Evolutionary conservation across 1,140 invertebrate species (phyloP), one percentile per base, ranked within the genome.

Genomic region (Drosophila pseudoananassae): DNA sequence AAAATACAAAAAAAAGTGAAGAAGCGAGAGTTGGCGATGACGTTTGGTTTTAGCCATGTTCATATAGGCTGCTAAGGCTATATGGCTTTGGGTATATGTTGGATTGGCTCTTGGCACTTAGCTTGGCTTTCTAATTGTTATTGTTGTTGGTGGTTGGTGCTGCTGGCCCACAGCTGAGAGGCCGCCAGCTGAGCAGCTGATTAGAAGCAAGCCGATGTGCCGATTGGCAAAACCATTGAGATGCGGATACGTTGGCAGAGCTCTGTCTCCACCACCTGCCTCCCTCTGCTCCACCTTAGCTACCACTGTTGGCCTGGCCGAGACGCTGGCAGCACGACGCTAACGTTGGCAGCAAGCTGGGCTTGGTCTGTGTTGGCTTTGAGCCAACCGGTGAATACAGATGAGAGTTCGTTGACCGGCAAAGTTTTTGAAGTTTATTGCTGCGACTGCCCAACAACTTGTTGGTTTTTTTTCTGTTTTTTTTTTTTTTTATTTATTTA

Each of bases 401-500:
- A 69, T 68, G 55, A 38, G 72, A 82, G 83, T 87, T 87, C 83
- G 83, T 87, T 87, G 83, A 88, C 83, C 83, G 83, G 54, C 49
- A 49, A 68, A 71, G 70, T 66, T 87, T 87, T 78, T 83, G 75
- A 87, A 87, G 77, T 85, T 87, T 85, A 75, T 66, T 75, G 75
- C 79, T 82, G 72, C 60, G 54, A 61, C 68, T 46, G 40, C 15
- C 10, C 10, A 10, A 36, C 33, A 12, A n/a, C 33, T 36, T 36
- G 33, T 10, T 36, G 12, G 33, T 29, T 8, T 6, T 6, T 29
- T 9, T 8, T 33, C 9, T 8, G 17, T 27, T 27, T 27, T 27
- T 6, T 27, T 27, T 25, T 27, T 27, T 5, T 27, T 27, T 27
- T 27, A 1, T 27, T 27, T 27, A 27, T 27, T 27, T 27, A n/a